Evolutionary conservation across 2,113 vertebrate species (phyloP).

Genomic region (Microtus ochrogaster): DNA sequence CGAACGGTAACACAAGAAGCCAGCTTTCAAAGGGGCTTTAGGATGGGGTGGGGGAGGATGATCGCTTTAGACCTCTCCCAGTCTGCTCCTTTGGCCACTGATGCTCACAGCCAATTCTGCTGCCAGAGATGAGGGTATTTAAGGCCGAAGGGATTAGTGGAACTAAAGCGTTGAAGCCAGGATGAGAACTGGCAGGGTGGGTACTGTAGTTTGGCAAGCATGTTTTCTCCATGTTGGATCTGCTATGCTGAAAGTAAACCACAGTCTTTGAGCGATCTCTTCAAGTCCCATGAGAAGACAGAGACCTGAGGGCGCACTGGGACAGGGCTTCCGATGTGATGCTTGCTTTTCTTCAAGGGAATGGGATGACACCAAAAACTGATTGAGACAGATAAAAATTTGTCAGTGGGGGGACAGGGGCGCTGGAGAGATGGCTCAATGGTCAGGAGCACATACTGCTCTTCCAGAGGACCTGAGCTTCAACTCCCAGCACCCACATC

Average conservation of each 20-base stretch:
- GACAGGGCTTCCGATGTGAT: neutral
- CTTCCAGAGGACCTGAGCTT: neutral
- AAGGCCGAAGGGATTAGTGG: constrained; percentile 89
- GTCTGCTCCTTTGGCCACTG: constrained; percentile 61
- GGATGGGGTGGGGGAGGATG: neutral
- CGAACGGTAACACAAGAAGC: neutral
- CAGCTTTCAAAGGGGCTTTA: constrained; percentile 1
- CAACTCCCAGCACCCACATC: neutral
- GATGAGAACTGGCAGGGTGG: constrained; percentile 44
- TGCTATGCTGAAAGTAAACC: neutral
- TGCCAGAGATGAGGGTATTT: constrained; percentile 82
- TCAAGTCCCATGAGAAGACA: neutral
- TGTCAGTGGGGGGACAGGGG: neutral
- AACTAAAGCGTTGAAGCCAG: constrained; percentile 87
- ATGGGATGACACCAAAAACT: neutral
- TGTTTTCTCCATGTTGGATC: neutral
- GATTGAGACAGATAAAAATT: constrained; percentile 1
- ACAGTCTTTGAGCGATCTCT: neutral
- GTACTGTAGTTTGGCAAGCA: constrained; percentile 21
- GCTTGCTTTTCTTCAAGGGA: constrained; percentile 14
- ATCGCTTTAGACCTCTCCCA: constrained; percentile 37
- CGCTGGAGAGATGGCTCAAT: neutral
- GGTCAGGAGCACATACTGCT: neutral
- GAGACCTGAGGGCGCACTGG: neutral
- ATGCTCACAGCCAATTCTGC: constrained; percentile 63